phyloP scores from a whole-genome alignment of 2,113 vertebrate species.

The Microtus pennsylvanicus region DNA sequence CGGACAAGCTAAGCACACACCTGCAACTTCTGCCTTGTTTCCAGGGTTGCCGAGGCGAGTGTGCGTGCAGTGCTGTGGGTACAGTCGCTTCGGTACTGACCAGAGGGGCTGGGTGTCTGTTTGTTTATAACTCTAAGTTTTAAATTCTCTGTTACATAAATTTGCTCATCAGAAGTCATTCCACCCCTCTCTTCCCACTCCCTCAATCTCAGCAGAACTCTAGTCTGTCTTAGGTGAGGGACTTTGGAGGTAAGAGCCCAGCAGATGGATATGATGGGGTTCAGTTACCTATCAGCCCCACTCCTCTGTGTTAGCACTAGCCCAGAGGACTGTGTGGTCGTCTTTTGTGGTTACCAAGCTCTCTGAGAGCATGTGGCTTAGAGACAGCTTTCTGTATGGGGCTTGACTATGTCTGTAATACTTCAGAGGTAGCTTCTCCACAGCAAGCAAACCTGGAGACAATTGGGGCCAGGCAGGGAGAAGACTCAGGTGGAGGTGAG shows the following conservation, averaged over 20 bases:
- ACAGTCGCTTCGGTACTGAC: too few species aligned
- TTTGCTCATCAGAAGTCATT: neutral
- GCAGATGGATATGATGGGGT: neutral
- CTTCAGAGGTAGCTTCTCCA: neutral
- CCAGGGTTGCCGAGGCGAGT: fast-evolving
- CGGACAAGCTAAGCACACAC: neutral
- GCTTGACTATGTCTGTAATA: neutral
- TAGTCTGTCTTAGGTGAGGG: too few species aligned
- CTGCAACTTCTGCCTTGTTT: neutral
- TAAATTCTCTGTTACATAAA: neutral
- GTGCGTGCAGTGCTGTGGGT: fast-evolving
- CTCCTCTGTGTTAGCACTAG: neutral
- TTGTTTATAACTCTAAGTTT: neutral
- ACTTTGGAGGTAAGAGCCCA: too few species aligned
- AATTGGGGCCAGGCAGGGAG: neutral
- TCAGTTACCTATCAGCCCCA: fast-evolving
- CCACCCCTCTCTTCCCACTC: neutral
- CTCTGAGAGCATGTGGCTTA: too few species aligned
- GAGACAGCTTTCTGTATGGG: neutral
- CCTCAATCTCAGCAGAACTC: neutral
- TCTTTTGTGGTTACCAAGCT: fast-evolving
- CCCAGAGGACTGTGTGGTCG: neutral
- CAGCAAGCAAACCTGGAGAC: neutral
- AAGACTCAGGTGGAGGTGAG: neutral
- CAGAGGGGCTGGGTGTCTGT: neutral